Base-by-base conservation (phyloP, 1,140 invertebrate genomes). In the Psilanteris sp. region DNA sequence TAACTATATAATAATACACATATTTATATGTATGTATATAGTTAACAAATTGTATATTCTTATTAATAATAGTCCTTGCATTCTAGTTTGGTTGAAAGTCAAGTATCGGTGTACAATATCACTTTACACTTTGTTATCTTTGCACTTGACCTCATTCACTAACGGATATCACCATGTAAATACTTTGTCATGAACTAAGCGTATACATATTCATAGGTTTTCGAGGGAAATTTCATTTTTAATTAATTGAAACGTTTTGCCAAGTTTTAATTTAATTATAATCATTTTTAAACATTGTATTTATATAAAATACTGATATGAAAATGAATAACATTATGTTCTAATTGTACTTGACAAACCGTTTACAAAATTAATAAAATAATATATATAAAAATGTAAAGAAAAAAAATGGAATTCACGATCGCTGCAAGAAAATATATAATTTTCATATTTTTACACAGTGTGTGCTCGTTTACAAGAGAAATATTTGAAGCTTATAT, bases 391-490 rank as follows among this genome's bases (percentile, higher is more conserved):
- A n/a, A n/a, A n/a, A n/a, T n/a, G n/a, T n/a, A n/a, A n/a, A n/a
- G n/a, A n/a, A n/a, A n/a, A n/a, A n/a, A 43, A 57, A 57, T 59
- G 57, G 50, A 76, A 68, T 76, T 13, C n/a, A 59, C 48, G 64
- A 70, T 70, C 57, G 72, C 70, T 15, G 10, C 26, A 36, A 50
- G 15, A 18, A 46, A 74, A 52, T 59, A 22, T 26, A 54, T 24
- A 39, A 54, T 52, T 66, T 9, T 41, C 15, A 20, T 34, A 8
- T 27, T 46, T 59, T 67, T 50, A 55, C 57, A 64, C 39, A 54
- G 57, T 59, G 57, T 72, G 68, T 77, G 75, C 72, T 81, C 75
- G 68, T 79, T 81, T 46, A 61, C 41, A 76, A 67, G 67, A 59
- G 78, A 79, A 80, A 37, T 62, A 81, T 78, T 73, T 67, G 41